Evolutionary conservation across 2,797 vertebrate species (phyloP).

Genomic region (Microctenopoma lineatum): DNA sequence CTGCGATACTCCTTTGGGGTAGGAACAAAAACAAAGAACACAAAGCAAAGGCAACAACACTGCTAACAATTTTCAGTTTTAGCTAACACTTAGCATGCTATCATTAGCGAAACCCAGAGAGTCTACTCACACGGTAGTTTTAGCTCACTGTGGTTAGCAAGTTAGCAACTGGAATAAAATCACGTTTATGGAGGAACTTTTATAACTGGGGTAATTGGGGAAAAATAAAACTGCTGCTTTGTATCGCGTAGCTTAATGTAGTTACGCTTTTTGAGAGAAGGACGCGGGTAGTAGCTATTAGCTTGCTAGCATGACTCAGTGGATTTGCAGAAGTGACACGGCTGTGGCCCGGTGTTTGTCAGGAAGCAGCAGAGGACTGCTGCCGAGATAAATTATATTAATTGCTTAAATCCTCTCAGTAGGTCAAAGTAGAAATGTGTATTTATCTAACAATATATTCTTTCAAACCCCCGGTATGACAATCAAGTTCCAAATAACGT

Average conservation of each 20-base stretch:
- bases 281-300: slow-evolving; percentile 35
- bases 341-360: slow-evolving; percentile 64
- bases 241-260: not conserved
- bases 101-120: slow-evolving; percentile 36
- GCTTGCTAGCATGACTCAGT: slow-evolving; percentile 87
- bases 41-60: slow-evolving; percentile 38
- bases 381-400: not conserved
- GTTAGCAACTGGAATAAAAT: not conserved
- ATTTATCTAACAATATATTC: no score
- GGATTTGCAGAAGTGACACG: slow-evolving; percentile 71
- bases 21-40: slow-evolving; percentile 41
- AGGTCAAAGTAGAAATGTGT: not conserved
- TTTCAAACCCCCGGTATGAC: not conserved
- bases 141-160: slow-evolving; percentile 16
- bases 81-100: slow-evolving; percentile 57
- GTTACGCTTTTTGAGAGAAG: not conserved
- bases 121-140: slow-evolving; percentile 19
- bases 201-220: rapidly evolving
- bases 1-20: rapidly evolving
- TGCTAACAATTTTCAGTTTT: slow-evolving; percentile 13
- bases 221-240: rapidly evolving
- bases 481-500: not conserved
- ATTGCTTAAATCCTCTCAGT: no score
- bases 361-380: not conserved
- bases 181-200: rapidly evolving